Base-by-base conservation (phyloP, 2,113 vertebrate genomes). In the Laticauda laticaudata region DNA sequence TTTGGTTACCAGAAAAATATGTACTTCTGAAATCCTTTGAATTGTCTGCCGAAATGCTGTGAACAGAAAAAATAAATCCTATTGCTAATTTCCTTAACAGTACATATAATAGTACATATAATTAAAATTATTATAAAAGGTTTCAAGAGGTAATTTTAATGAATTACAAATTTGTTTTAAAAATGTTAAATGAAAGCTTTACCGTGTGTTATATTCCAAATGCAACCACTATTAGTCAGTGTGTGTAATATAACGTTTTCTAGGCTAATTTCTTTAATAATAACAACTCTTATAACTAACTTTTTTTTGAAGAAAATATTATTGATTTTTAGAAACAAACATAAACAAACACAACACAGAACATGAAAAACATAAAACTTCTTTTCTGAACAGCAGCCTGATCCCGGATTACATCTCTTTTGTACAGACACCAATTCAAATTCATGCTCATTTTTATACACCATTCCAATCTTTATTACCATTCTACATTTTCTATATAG, bases 1-100 rank as follows among this genome's bases (percentile, higher is more conserved):
- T 95, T 92, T 3, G 95, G 34, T 59, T 88, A 92, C 56, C 90
- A 53, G 94, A 92, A 94, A 95, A 95, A 91, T 90, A n/a, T 69
- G 93, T 94, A 85, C 81, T 94, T 94, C 92, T 57, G 93, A 95
- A 90, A 39, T 93, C 59, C 92, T 90, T 92, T 69, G 88, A 92
- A 91, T 15, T 1, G 88, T 91, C 93, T 92, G 18, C 92, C 93
- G 86, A 91, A 59, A 91, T 95, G 91, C 94, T 55, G 94, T 95
- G 95, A 95, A 94, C 92, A 91, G 0, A 92, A 93, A 69, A 55
- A 39, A 91, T 48, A 86, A 88, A 81, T 91, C 15, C 11, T 91
- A 90, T 93, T 93, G 55, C 94, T 94, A 94, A 89, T 92, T 91
- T 86, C 89, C 51, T 94, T 91, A 69, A 23, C 51, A 86, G 4